Evolutionary conservation across 2,888 invertebrate species (phyloP), one percentile per base, ranked within the genome.

Genomic region (Chirona hameri): DNA sequence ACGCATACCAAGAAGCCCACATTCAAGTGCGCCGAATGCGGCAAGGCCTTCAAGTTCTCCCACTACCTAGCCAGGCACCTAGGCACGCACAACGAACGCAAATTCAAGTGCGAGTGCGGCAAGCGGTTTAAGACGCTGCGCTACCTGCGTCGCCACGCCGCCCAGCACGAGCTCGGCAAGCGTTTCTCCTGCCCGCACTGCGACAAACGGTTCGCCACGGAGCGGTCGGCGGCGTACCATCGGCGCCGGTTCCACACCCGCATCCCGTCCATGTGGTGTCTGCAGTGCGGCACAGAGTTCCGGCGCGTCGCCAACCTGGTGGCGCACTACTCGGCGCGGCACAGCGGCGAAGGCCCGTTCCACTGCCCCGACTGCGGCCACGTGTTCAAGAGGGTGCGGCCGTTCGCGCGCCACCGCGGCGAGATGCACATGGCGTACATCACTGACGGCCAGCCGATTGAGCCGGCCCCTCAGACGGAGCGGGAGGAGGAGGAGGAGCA

Each of bases 231-330:
- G 15, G 31, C 15, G 7, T 14, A 72, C 14, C 72, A 72, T 31
- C 2, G 15, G 21, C 31, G 9, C 5, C 72, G 72, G 21, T 72
- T 72, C 39, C 72, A 72, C 39, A 72, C 72, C 0, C 72, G 72
- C 72, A 9, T 72, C 15, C 72, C 72, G 72, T 72, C 39, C 21
- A 39, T 72, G 39, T 72, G 72, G 72, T 72, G 72, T 39, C 72
- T 72, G 72, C 15, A 72, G 72, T 72, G 72, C 39, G 39, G 21
- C 39, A 72, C 72, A 5, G 72, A 72, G 72, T 72, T 72, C 39
- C 31, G 39, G 18, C 72, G 72, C 18, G 72, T 15, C 15, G 39
- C 31, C 31, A 39, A 18, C 31, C 9, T 72, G 7, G 39, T 39
- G 39, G 4, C 15, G 31, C 72, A 72, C 72, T 72, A 72, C 72